Evolutionary conservation across 2,888 invertebrate genomes (phyloP).

Genomic region (Hyalella azteca): DNA sequence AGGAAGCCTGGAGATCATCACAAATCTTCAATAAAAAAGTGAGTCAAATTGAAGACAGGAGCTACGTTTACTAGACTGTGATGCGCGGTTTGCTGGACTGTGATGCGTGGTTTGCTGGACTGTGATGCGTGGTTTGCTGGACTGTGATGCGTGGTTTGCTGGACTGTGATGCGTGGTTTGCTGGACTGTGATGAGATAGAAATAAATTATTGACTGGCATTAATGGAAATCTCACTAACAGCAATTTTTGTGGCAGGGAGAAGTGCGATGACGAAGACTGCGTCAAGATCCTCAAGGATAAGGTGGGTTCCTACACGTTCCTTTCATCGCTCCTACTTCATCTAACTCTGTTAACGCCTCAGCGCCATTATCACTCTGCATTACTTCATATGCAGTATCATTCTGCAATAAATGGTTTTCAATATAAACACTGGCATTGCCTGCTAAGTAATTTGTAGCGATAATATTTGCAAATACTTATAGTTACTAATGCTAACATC

Average conservation of each 20-base stretch:
- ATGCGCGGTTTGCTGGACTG: neutral
- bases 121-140: neutral
- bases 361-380: neutral
- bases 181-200: neutral
- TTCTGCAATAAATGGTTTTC: neutral
- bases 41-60: neutral
- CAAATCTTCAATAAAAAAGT: conserved; percentile 1
- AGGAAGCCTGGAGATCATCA: neutral
- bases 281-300: conserved; percentile 47
- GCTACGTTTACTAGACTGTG: neutral
- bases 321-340: neutral
- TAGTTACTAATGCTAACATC: too few relatives aligned
- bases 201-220: neutral
- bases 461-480: too few relatives aligned
- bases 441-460: neutral
- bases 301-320: conserved; percentile 27
- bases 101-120: neutral
- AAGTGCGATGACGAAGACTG: conserved; percentile 27
- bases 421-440: neutral
- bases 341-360: neutral
- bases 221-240: neutral
- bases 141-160: neutral
- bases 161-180: neutral
- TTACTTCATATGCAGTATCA: neutral
- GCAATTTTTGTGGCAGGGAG: neutral